phyloP scores from a whole-genome alignment of 1,140 invertebrate species.

The Copidosoma floridanum region DNA sequence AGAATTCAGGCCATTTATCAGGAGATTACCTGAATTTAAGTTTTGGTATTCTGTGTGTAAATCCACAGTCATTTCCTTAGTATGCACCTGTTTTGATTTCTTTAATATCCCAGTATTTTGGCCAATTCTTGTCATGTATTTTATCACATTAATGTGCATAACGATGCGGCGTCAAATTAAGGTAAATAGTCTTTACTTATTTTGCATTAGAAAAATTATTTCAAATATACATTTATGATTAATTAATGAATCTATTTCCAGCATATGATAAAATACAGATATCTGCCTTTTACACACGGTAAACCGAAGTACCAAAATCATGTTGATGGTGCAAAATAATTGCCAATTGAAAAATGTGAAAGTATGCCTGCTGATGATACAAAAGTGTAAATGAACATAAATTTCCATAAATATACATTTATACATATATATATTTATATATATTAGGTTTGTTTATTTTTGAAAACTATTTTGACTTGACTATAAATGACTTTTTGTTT shows the following conservation, averaged over 20 bases:
- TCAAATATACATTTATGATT: slow-evolving; percentile 19
- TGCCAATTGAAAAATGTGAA: slow-evolving; percentile 43
- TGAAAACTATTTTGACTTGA: slow-evolving; percentile 22
- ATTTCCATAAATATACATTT: too few relatives aligned
- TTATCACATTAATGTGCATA: slow-evolving; percentile 95
- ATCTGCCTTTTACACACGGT: slow-evolving; percentile 96
- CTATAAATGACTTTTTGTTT: slow-evolving; percentile 28
- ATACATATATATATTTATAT: slow-evolving; percentile 42
- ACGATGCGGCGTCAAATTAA: slow-evolving; percentile 99
- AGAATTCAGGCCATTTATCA: slow-evolving; percentile 98
- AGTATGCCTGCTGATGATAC: slow-evolving; percentile 34
- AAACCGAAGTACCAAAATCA: slow-evolving; percentile 88
- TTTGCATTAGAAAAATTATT: too few relatives aligned
- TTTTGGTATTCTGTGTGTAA: slow-evolving; percentile 98
- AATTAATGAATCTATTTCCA: slow-evolving; percentile 60
- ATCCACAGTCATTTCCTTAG: slow-evolving; percentile 87
- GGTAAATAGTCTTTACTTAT: slow-evolving; percentile 63
- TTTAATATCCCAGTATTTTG: slow-evolving; percentile 99
- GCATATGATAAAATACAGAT: slow-evolving; percentile 99
- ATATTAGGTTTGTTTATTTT: slow-evolving; percentile 28
- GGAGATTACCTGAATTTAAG: slow-evolving; percentile 98
- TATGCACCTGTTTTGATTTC: slow-evolving; percentile 95
- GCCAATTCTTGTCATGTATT: slow-evolving; percentile 99
- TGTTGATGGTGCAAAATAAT: slow-evolving; percentile 60
- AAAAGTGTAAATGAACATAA: slow-evolving; percentile 45